These are phyloP conservation scores for Heliornis fulica DNA, from an alignment of 2,113 vertebrate species.

Conservation along the genomic window DNA sequence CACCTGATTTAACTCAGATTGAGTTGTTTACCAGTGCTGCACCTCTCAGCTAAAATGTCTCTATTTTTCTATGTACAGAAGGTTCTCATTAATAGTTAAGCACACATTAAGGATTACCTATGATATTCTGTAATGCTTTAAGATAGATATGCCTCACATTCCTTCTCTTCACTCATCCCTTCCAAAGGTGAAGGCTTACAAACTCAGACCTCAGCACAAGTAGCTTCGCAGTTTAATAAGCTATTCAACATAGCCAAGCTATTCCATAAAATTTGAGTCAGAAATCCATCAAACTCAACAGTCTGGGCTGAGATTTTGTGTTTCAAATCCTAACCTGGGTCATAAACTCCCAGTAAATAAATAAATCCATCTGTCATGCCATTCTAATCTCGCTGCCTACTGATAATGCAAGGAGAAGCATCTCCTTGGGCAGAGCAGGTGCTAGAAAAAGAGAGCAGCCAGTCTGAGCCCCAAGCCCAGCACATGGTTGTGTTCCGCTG, in stretches of 20 bases:
- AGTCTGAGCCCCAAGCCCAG: neutral
- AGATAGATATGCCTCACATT: neutral
- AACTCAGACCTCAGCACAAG: neutral
- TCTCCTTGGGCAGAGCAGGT: constrained; percentile 32
- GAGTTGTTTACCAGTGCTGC: neutral
- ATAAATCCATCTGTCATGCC: neutral
- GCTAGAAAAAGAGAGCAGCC: neutral
- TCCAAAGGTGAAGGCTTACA: neutral
- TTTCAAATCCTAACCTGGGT: neutral
- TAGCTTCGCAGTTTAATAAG: neutral
- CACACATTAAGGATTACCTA: neutral
- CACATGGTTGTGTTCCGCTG: neutral
- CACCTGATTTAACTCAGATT: neutral
- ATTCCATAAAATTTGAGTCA: neutral
- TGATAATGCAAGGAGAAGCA: neutral
- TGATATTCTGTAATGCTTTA: neutral
- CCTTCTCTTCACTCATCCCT: neutral
- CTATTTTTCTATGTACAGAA: neutral
- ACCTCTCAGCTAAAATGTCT: neutral
- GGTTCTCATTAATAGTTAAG: neutral
- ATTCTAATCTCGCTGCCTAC: neutral
- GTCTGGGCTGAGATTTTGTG: neutral
- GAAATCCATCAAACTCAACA: neutral
- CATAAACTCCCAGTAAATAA: neutral
- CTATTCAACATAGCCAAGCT: neutral